These are phyloP conservation scores for Danio albolineatus DNA, from an alignment of 2,797 vertebrate genomes.

Conservation along the genomic window DNA sequence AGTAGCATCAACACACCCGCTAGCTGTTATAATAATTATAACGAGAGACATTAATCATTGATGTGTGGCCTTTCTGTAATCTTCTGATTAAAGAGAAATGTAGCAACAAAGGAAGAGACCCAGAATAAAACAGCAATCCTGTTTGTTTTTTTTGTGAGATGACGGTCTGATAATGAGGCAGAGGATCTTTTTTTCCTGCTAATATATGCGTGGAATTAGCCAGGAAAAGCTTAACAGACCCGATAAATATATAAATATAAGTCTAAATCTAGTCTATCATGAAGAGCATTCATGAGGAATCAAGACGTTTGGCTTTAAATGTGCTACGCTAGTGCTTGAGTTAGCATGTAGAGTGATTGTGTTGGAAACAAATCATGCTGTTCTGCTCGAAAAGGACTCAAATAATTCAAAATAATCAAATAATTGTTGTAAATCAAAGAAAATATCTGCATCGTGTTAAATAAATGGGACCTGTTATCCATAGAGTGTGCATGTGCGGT, in stretches of 20 bases:
- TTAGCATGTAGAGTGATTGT: neutral
- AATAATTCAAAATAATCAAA: no score
- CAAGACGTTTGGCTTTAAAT: conserved; percentile 24
- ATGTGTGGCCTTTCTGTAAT: conserved; percentile 53
- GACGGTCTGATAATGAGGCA: conserved; percentile 31
- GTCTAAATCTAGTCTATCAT: conserved; percentile 36
- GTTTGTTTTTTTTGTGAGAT: conserved; percentile 24
- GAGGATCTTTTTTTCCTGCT: conserved; percentile 25
- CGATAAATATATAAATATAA: conserved; percentile 41
- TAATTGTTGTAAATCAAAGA: no score
- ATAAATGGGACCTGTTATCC: no score
- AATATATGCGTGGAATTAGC: conserved; percentile 61
- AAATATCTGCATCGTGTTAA: no score
- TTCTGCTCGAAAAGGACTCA: neutral
- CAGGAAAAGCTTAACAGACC: conserved; percentile 41
- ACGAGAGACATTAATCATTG: conserved; percentile 53
- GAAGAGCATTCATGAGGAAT: conserved; percentile 34
- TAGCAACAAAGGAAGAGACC: conserved; percentile 35
- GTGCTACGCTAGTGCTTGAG: neutral
- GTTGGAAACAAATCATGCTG: neutral
- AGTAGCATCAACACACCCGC: conserved; percentile 58
- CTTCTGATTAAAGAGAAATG: conserved; percentile 53
- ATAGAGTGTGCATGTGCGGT: no score
- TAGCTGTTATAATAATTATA: conserved; percentile 58
- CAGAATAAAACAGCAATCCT: conserved; percentile 27